phyloP scores from a whole-genome alignment of 2,888 invertebrate species.

The Crioceris asparagi region DNA sequence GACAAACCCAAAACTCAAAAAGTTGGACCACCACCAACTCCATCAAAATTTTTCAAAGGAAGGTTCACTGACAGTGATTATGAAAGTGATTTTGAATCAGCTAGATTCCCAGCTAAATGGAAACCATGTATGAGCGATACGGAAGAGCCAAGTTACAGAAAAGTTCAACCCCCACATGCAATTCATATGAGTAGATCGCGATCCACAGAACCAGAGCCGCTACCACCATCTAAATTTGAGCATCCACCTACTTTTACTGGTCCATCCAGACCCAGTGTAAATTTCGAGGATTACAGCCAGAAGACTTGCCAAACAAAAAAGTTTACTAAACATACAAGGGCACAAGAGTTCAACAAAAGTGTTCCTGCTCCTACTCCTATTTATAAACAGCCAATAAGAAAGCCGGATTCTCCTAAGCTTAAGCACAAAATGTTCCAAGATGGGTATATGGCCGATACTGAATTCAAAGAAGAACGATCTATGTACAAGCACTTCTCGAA shows the following conservation, averaged over 20 bases:
- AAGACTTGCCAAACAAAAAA: constrained; percentile 28
- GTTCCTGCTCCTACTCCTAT: constrained; percentile 36
- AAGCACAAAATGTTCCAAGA: constrained; percentile 42
- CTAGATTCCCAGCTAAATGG: constrained; percentile 43
- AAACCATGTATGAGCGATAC: constrained; percentile 53
- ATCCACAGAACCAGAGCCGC: constrained; percentile 45
- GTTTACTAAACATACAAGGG: constrained; percentile 28
- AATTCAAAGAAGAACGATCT: constrained; percentile 40
- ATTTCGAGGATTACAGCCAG: constrained; percentile 28
- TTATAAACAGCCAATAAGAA: constrained; percentile 24
- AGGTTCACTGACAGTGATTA: constrained; percentile 54
- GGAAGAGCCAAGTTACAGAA: constrained; percentile 48
- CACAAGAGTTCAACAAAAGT: constrained; percentile 29
- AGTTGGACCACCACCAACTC: constrained; percentile 45
- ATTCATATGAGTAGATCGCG: constrained; percentile 41
- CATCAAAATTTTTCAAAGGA: constrained; percentile 46
- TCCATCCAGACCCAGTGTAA: constrained; percentile 34
- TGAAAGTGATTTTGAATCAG: constrained; percentile 52
- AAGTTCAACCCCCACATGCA: constrained; percentile 43
- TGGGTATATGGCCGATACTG: constrained; percentile 62
- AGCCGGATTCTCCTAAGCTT: constrained; percentile 43
- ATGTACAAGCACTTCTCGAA: constrained; percentile 30
- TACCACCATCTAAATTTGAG: constrained; percentile 46
- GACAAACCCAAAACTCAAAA: constrained; percentile 35
- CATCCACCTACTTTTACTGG: constrained; percentile 39